Evolutionary conservation across 2,113 vertebrate species (phyloP).

Genomic region (Dissostichus mawsoni): DNA sequence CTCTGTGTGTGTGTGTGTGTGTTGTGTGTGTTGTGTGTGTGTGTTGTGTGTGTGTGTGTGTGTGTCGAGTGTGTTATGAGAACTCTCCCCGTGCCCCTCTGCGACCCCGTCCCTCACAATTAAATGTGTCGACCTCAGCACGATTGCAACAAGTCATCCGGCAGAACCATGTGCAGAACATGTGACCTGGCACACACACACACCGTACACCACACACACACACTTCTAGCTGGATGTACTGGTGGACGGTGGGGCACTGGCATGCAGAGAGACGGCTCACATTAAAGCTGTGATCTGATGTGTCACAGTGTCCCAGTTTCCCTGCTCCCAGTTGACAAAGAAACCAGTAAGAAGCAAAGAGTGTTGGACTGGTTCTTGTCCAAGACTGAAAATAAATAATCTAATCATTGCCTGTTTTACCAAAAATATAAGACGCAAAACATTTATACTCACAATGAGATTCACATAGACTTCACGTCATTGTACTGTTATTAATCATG

Average conservation of each 20-base stretch:
- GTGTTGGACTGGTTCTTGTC: neutral
- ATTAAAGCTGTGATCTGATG: conserved; percentile 28
- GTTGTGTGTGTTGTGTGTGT: conserved; percentile 27
- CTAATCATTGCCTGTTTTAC: no score
- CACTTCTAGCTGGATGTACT: conserved; percentile 36
- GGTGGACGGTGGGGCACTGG: conserved; percentile 3
- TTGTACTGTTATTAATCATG: no score
- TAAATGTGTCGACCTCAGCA: conserved; percentile 83
- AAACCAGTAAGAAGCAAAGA: neutral
- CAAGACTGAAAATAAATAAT: no score
- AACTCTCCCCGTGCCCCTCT: conserved; percentile 39
- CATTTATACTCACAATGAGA: no score
- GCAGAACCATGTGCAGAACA: conserved; percentile 68
- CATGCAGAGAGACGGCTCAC: conserved; percentile 11
- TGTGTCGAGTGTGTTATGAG: conserved; percentile 31
- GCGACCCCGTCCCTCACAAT: conserved; percentile 75
- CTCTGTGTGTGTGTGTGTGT: conserved; percentile 22
- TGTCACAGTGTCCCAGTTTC: conserved; percentile 2
- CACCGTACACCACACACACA: neutral
- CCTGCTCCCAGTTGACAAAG: conserved; percentile 4
- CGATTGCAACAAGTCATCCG: conserved; percentile 80
- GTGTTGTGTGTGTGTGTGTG: conserved; percentile 28
- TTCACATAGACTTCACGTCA: no score
- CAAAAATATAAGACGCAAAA: no score
- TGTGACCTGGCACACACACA: conserved; percentile 60